Base-by-base conservation (phyloP, 2,113 vertebrate genomes). In the Lamprologus lemairii region DNA sequence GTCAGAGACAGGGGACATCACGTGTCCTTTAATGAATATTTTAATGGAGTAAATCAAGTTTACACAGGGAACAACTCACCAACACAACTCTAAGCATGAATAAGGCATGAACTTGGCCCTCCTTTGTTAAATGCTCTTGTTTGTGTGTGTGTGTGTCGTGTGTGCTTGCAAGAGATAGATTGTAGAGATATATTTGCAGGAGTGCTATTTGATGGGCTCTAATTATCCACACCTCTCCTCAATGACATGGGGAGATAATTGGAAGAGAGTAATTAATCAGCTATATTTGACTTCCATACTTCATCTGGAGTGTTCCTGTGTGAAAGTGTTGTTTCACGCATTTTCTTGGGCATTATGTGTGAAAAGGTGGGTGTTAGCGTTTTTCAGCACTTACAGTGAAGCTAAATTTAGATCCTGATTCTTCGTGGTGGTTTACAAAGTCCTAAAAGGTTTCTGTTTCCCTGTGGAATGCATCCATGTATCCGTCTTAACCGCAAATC, bases 201-300 rank as follows among this genome's bases (percentile, higher is more conserved):
- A 92, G 87, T 84, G 90, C 84, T 82, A 85, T 92, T 86, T 93
- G 90, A 96, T 93, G 92, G 94, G 92, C 78, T 86, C 90, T 94
- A 93, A 95, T 94, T 94, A 94, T 92, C 86, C 92, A 92, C 93
- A 93, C 91, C 88, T 93, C 92, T 91, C 83, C 92, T 90, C 86
- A 75, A 49, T 91, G 88, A 90, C 94, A 86, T 81, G 68, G 86
- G 60, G 86, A 87, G 87, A 90, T 95, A 94, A 95, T 92, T 94
- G 86, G 83, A 47, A 82, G 82, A 87, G 73, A 84, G 80, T 94
- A 91, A 96, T 95, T 92, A 94, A 83, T 85, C 81, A 83, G 92
- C 93, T 91, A 92, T 88, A 90, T 94, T 94, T 92, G 89, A 92
- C 86, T 81, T 87, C 85, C 71, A 82, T 81, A 68, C 88, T 42